Conservation (phyloP, 2,797 vertebrate species). For the Miichthys miiuy region DNA sequence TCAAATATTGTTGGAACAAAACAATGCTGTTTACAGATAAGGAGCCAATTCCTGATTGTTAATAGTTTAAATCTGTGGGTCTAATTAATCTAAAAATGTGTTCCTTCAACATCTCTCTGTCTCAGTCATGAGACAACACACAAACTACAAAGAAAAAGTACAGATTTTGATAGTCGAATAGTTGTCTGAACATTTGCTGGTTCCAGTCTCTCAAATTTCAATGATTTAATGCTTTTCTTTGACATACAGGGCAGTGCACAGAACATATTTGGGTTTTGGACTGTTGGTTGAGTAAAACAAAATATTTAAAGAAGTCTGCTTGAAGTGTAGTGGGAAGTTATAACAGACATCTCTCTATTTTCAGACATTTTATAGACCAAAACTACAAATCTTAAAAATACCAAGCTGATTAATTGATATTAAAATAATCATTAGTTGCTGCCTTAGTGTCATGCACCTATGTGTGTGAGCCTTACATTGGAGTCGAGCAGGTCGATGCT, state of each 20-base stretch:
- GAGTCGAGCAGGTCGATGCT: constrained; percentile 95
- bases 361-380: too few relatives aligned
- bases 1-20: neutral
- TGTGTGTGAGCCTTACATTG: constrained; percentile 86
- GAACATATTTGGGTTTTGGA: too few relatives aligned
- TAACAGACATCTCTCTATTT: neutral
- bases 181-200: neutral
- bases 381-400: neutral
- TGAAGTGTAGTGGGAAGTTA: too few relatives aligned
- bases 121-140: neutral
- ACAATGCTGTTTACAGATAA: neutral
- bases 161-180: too few relatives aligned
- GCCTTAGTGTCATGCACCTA: neutral
- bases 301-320: too few relatives aligned
- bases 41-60: neutral
- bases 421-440: neutral
- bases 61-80: neutral
- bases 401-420: neutral
- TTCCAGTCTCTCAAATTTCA: neutral
- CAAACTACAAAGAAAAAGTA: too few relatives aligned
- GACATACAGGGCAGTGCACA: too few relatives aligned
- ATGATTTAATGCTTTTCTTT: neutral
- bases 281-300: too few relatives aligned
- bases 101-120: neutral
- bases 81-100: too few relatives aligned